Percentiles rank a stretch among this genome's conserved stretches.
phyloP scores from a whole-genome alignment of 2,888 invertebrate species.

The Pyrrhia umbra region DNA sequence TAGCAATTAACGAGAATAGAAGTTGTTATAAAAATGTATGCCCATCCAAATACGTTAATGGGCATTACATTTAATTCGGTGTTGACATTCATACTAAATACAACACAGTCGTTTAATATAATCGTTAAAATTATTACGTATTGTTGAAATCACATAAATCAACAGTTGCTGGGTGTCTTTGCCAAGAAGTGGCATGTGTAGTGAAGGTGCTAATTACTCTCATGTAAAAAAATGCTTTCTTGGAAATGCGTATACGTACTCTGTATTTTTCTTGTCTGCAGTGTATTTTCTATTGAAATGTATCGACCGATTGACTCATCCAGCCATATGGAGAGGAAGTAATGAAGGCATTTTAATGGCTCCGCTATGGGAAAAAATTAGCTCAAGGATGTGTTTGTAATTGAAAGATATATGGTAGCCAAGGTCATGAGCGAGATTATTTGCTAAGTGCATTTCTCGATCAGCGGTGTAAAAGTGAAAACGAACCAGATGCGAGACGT shows the following conservation, averaged over 20 bases:
- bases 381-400: constrained; percentile 78
- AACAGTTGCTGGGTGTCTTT: constrained; percentile 53
- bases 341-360: constrained; percentile 79
- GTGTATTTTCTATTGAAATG: constrained; percentile 28
- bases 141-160: constrained; percentile 61
- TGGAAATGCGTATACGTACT: neutral
- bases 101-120: constrained; percentile 6
- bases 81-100: neutral
- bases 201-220: constrained; percentile 66
- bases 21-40: neutral
- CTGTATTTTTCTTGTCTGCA: neutral
- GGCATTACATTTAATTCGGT: neutral
- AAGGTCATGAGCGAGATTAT: constrained; percentile 72
- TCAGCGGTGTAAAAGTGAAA: constrained; percentile 54
- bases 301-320: constrained; percentile 70
- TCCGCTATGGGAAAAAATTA: constrained; percentile 72
- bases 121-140: constrained; percentile 39
- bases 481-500: constrained; percentile 68
- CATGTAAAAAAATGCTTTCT: constrained; percentile 18
- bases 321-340: constrained; percentile 77
- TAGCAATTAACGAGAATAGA: neutral
- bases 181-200: constrained; percentile 67
- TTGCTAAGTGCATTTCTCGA: constrained; percentile 70
- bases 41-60: neutral
- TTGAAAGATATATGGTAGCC: constrained; percentile 69